A percentile compares a stretch with the other conserved stretches of the same genome.
Conservation (phyloP, 2,797 vertebrate species). For the Cephalopachus bancanus region DNA sequence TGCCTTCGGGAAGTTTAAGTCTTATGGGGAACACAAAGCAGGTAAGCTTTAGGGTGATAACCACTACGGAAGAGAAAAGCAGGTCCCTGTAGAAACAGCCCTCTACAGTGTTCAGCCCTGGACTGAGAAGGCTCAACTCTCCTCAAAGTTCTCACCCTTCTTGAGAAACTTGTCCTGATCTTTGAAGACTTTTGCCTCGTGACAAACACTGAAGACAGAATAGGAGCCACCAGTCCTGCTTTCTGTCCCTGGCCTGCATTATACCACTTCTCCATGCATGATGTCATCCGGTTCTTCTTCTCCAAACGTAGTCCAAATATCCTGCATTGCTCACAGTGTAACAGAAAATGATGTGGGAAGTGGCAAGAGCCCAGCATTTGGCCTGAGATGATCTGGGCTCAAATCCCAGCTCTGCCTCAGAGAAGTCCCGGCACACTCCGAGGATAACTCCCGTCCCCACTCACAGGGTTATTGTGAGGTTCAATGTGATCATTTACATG, state of each 20-base stretch:
- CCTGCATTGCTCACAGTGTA: not conserved
- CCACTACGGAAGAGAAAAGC: not conserved
- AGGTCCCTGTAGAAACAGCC: not conserved
- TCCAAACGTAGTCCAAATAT: not conserved
- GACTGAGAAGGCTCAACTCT: not conserved
- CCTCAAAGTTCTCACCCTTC: not conserved
- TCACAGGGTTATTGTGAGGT: conserved; percentile 50
- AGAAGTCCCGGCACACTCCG: not conserved
- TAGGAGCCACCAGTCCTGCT: not conserved
- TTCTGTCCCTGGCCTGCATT: not conserved
- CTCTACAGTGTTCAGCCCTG: not conserved
- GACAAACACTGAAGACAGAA: not conserved
- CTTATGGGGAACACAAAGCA: not conserved
- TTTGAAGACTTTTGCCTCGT: not conserved
- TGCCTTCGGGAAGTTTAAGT: not conserved
- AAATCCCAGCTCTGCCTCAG: conserved; percentile 64
- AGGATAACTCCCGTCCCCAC: conserved; percentile 15
- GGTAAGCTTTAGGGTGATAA: not conserved
- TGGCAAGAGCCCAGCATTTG: conserved; percentile 24
- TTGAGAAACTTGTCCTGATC: not conserved
- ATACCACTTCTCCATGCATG: not conserved
- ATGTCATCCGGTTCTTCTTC: not conserved
- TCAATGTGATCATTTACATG: conserved; percentile 73
- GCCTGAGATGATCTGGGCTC: conserved; percentile 67
- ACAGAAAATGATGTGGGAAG: not conserved